A percentile compares a stretch with the other conserved stretches of the same genome.
Conservation (phyloP, 2,797 vertebrate species). For the Sciurus carolinensis region DNA sequence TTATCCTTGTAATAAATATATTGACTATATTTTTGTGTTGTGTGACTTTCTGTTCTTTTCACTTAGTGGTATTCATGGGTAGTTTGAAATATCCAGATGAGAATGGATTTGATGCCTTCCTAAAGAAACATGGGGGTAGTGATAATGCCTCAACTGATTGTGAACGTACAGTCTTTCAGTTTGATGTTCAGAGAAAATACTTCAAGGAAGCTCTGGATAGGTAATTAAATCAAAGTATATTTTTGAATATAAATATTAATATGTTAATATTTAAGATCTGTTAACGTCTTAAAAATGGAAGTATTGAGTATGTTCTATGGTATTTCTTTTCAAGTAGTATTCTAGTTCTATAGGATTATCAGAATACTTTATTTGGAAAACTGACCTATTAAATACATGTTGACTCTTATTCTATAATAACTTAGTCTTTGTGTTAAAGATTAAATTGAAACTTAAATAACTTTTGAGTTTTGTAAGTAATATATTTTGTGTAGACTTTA, state of each 20-base stretch:
- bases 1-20: slow-evolving; percentile 61
- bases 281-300: slow-evolving; percentile 30
- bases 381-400: slow-evolving; percentile 44
- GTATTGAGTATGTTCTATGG: background rate
- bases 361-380: slow-evolving; percentile 42
- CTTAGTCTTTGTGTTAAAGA: slow-evolving; percentile 57
- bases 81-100: slow-evolving; percentile 97
- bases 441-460: slow-evolving; percentile 48
- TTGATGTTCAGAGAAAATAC: slow-evolving; percentile 96
- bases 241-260: slow-evolving; percentile 53
- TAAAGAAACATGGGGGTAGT: slow-evolving; percentile 98
- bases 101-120: slow-evolving; percentile 97
- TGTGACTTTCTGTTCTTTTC: slow-evolving; percentile 75
- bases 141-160: slow-evolving; percentile 98
- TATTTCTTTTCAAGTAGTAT: slow-evolving; percentile 60
- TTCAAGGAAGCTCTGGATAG: slow-evolving; percentile 97
- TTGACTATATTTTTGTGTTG: slow-evolving; percentile 62
- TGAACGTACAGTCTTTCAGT: slow-evolving; percentile 98
- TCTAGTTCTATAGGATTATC: slow-evolving; percentile 59
- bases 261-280: background rate
- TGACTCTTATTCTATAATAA: slow-evolving; percentile 43
- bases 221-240: slow-evolving; percentile 87
- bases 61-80: slow-evolving; percentile 98
- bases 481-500: slow-evolving; percentile 26
- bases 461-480: slow-evolving; percentile 52